Percentiles rank a stretch among this genome's conserved stretches.
These are phyloP conservation scores for Merops nubicus DNA, from an alignment of 2,113 vertebrate genomes.

Conservation along the genomic window DNA sequence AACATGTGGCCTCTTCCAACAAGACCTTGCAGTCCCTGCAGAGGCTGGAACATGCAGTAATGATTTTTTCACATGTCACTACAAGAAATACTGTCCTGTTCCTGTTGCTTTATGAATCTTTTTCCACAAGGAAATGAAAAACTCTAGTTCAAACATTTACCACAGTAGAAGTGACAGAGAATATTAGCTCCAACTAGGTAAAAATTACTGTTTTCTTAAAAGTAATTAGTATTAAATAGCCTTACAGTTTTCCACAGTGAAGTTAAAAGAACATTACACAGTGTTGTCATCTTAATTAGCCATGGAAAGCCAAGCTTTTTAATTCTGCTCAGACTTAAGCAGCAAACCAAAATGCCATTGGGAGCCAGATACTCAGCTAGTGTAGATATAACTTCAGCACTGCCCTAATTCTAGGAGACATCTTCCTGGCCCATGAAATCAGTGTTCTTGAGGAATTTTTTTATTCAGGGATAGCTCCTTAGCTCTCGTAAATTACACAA, in stretches of 20 bases:
- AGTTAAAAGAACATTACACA: neutral
- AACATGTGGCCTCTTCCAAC: neutral
- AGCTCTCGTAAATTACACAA: neutral
- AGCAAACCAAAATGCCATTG: neutral
- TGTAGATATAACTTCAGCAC: neutral
- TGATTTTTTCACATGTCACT: constrained; percentile 37
- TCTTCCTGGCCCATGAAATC: neutral
- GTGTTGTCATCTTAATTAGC: neutral
- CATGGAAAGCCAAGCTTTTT: neutral
- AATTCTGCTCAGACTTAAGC: neutral
- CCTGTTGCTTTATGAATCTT: neutral
- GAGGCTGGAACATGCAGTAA: neutral
- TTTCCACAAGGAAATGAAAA: constrained; percentile 64
- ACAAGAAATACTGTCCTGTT: constrained; percentile 18
- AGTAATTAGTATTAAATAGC: constrained; percentile 23
- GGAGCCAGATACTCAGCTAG: neutral
- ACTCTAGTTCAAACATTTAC: neutral
- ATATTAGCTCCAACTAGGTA: neutral
- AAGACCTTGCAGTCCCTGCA: neutral
- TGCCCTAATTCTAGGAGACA: neutral
- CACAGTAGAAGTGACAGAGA: neutral
- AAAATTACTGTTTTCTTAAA: neutral
- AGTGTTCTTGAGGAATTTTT: neutral
- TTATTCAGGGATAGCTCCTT: neutral
- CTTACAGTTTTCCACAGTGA: neutral